Evolutionary conservation across 2,888 invertebrate species (phyloP).

Genomic region (Mycogona germanica): DNA sequence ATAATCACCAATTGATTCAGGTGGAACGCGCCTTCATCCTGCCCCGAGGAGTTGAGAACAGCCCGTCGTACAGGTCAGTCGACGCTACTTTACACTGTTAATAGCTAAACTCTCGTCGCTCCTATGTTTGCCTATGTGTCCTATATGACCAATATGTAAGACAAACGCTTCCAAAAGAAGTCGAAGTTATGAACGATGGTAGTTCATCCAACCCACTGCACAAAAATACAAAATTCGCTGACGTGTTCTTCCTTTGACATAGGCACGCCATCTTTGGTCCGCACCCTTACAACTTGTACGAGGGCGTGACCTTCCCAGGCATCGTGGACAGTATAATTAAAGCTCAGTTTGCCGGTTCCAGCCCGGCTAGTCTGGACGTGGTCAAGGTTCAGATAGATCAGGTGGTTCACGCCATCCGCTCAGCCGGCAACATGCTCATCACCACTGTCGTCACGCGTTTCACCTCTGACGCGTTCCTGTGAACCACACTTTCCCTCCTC

Average conservation of each 20-base stretch:
- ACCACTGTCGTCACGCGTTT: background rate
- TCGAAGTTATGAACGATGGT: too few species aligned
- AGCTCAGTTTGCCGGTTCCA: conserved; percentile 8
- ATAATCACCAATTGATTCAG: conserved; percentile 17
- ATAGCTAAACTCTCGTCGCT: too few species aligned
- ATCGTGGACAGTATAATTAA: conserved; percentile 18
- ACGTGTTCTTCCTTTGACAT: too few species aligned
- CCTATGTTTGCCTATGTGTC: too few species aligned
- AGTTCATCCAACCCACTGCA: too few species aligned
- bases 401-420: conserved; percentile 16
- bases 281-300: conserved; percentile 17
- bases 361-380: background rate
- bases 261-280: conserved; percentile 23
- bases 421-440: conserved; percentile 17
- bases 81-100: too few species aligned
- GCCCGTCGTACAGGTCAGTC: conserved; percentile 6
- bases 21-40: conserved; percentile 18
- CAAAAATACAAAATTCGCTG: too few species aligned
- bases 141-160: too few species aligned
- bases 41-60: conserved; percentile 12
- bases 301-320: conserved; percentile 21
- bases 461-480: conserved; percentile 2
- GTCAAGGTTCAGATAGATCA: conserved; percentile 11
- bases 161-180: too few species aligned
- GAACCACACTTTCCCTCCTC: background rate